A percentile compares a stretch with the other conserved stretches of the same genome.
These are phyloP conservation scores for Drosophila truncata DNA, from an alignment of 1,140 invertebrate species.

Conservation along the genomic window DNA sequence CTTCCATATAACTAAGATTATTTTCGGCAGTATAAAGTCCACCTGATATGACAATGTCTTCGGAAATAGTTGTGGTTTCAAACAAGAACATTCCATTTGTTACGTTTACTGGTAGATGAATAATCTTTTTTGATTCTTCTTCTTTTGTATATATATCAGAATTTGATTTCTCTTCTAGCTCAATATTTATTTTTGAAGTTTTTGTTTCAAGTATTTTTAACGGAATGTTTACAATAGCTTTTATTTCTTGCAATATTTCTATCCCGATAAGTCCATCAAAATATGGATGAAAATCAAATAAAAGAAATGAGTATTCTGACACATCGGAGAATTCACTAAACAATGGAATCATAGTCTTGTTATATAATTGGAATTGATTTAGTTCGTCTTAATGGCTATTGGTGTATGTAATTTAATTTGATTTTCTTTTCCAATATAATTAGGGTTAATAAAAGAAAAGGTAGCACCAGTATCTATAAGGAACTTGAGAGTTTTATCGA, in stretches of 20 bases:
- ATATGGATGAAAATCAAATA: background rate
- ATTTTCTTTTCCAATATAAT: too few species aligned
- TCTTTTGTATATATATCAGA: conserved; percentile 9
- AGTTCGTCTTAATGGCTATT: conserved; percentile 34
- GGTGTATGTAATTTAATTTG: conserved; percentile 34
- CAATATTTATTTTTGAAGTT: conserved; percentile 1
- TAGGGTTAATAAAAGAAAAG: too few species aligned
- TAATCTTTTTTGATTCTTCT: conserved; percentile 7
- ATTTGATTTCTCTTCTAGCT: conserved; percentile 19
- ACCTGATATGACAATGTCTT: conserved; percentile 24
- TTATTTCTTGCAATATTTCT: background rate
- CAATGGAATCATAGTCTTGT: too few species aligned
- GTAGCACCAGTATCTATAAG: too few species aligned
- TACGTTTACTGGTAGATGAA: background rate
- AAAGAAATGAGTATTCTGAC: background rate
- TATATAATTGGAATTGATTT: conserved; percentile 38
- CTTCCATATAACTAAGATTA: conserved; percentile 19
- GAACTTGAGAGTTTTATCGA: conserved; percentile 24
- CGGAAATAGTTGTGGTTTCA: conserved; percentile 15
- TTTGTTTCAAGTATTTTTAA: too few species aligned
- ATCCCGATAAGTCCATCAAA: background rate
- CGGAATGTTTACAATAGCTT: background rate
- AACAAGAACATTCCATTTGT: conserved; percentile 17
- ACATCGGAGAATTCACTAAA: too few species aligned
- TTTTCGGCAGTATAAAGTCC: conserved; percentile 11